Evolutionary conservation across 2,797 vertebrate species (phyloP).

Genomic region (Eremophila alpestris): DNA sequence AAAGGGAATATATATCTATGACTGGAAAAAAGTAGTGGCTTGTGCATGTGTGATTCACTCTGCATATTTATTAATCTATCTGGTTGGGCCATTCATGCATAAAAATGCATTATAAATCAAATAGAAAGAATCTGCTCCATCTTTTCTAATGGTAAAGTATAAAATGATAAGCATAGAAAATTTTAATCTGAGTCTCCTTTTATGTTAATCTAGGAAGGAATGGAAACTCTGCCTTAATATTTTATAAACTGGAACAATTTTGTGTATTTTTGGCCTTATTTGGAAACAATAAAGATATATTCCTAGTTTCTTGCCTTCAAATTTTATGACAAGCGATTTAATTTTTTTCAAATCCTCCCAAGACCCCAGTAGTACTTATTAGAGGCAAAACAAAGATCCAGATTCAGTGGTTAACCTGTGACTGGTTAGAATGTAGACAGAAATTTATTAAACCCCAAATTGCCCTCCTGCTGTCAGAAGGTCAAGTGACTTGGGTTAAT

Average conservation of each 20-base stretch:
- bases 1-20: background rate
- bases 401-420: background rate
- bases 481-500: background rate
- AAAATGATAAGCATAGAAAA: accelerated
- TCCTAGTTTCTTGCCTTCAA: background rate
- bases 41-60: background rate
- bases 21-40: background rate
- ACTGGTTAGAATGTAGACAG: background rate
- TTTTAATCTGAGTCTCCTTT: background rate
- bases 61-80: background rate
- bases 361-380: background rate
- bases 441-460: background rate
- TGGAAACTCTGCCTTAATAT: background rate
- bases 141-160: background rate
- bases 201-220: background rate
- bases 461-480: background rate
- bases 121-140: background rate
- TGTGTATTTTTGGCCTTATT: background rate
- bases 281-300: background rate
- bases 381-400: background rate
- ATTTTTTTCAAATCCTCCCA: background rate
- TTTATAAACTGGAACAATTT: background rate
- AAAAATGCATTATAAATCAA: background rate
- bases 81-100: background rate
- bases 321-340: background rate